Evolutionary conservation across 1,140 invertebrate species (phyloP).

Genomic region (Mylabris phalerata): DNA sequence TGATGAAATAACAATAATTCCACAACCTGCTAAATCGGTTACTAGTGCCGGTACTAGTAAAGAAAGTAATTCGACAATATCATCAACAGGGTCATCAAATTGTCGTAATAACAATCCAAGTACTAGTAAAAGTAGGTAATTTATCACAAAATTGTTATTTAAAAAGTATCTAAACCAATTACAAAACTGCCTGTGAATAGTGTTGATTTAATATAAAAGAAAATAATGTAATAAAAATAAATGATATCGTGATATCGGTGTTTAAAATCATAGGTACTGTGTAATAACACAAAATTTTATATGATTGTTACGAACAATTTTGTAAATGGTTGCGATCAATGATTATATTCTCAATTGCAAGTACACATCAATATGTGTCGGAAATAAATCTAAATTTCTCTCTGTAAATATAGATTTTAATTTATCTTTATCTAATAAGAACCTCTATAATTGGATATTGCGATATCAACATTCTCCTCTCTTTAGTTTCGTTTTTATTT

Average conservation of each 20-base stretch:
- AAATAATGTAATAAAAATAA: background rate
- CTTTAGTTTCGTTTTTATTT: background rate
- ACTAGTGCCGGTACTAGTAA: constrained; percentile 28
- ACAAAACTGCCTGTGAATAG: constrained; percentile 1
- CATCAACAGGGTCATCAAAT: constrained; percentile 18
- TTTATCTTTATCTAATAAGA: too few species aligned
- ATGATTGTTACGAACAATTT: too few species aligned
- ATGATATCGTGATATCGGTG: constrained; percentile 10
- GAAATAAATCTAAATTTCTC: too few species aligned
- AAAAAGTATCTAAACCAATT: background rate
- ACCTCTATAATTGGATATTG: background rate
- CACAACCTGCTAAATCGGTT: constrained; percentile 62
- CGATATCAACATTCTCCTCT: constrained; percentile 1
- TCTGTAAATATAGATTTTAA: too few species aligned
- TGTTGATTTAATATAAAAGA: background rate
- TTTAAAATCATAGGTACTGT: constrained; percentile 10
- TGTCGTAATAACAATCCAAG: constrained; percentile 19
- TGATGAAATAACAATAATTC: constrained; percentile 88
- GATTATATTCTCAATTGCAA: too few species aligned
- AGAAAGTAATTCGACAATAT: constrained; percentile 24
- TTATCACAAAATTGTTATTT: background rate
- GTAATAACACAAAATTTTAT: too few species aligned
- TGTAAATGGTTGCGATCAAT: too few species aligned
- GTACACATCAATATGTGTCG: too few species aligned
- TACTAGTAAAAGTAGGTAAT: constrained; percentile 36